Percentiles rank a stretch among this genome's conserved stretches.
These are phyloP conservation scores for Polydesmus complanatus DNA, from an alignment of 2,888 invertebrate species.

Conservation along the genomic window DNA sequence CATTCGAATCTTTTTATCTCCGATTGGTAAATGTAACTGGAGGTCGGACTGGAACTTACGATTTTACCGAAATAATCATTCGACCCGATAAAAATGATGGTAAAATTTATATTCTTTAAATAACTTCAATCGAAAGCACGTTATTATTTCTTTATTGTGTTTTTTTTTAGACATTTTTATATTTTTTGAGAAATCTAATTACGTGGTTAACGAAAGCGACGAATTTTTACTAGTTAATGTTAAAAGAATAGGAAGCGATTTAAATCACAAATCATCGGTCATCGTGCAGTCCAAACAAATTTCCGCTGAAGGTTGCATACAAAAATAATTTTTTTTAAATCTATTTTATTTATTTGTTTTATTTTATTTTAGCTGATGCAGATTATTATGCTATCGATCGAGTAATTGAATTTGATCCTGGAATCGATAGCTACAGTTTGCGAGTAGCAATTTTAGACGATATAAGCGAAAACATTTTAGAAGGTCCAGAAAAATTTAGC, in stretches of 20 bases:
- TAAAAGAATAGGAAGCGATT: conserved; percentile 30
- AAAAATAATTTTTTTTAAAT: background rate
- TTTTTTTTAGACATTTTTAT: conserved; percentile 31
- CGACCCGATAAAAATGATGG: conserved; percentile 30
- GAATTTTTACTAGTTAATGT: conserved; percentile 28
- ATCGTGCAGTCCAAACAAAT: conserved; percentile 27
- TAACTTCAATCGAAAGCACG: background rate
- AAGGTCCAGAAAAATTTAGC: conserved; percentile 30
- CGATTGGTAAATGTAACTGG: conserved; percentile 27
- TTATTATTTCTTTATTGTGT: conserved; percentile 8
- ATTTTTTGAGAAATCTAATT: conserved; percentile 27
- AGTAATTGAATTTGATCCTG: conserved; percentile 29
- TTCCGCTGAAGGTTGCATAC: conserved; percentile 27
- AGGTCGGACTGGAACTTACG: conserved; percentile 25
- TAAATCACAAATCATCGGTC: conserved; percentile 28
- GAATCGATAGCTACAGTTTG: conserved; percentile 28
- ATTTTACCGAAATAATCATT: conserved; percentile 26
- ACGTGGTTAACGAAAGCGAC: conserved; percentile 30
- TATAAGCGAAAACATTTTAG: conserved; percentile 29
- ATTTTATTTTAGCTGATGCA: conserved; percentile 26
- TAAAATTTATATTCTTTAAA: conserved; percentile 21
- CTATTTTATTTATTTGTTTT: background rate
- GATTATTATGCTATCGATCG: conserved; percentile 31
- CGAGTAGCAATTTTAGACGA: conserved; percentile 31
- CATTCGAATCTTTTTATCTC: conserved; percentile 28